Percentiles rank a stretch among this genome's conserved stretches.
phyloP scores from a whole-genome alignment of 2,797 vertebrate genomes.

The Acanthurus tractus region DNA sequence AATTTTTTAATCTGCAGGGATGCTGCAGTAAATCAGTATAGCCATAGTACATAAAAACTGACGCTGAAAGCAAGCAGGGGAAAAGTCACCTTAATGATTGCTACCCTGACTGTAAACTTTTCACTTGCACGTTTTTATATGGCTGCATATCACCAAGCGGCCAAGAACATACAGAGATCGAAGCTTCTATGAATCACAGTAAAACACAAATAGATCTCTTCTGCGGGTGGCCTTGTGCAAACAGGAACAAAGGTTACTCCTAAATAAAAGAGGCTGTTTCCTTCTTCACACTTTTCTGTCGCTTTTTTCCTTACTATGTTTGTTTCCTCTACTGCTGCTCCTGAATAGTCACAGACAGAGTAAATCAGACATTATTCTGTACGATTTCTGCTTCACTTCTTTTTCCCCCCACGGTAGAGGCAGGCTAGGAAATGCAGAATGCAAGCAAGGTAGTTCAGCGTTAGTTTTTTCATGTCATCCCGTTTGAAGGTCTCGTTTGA shows the following conservation, averaged over 20 bases:
- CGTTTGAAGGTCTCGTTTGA: neutral
- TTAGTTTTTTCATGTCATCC: no score
- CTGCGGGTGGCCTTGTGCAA: conserved; percentile 61
- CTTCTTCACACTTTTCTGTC: neutral
- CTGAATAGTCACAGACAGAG: neutral
- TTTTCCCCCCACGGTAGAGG: neutral
- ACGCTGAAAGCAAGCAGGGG: conserved; percentile 46
- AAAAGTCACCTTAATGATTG: conserved; percentile 61
- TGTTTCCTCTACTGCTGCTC: neutral
- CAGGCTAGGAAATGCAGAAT: neutral
- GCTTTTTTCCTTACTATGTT: conserved; percentile 12
- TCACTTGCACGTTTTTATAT: conserved; percentile 66
- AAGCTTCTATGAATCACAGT: conserved; percentile 72
- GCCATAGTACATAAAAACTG: conserved; percentile 37
- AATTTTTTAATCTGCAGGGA: neutral
- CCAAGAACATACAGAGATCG: conserved; percentile 44
- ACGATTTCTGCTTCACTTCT: neutral
- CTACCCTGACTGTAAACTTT: conserved; percentile 62
- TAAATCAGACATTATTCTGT: neutral
- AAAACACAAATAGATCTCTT: conserved; percentile 67
- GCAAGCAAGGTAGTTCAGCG: neutral
- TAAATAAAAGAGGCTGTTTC: conserved; percentile 61
- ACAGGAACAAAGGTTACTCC: conserved; percentile 64
- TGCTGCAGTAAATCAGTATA: conserved; percentile 34
- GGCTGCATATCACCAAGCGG: conserved; percentile 66